These are phyloP conservation scores for Pogonocherus hispidulus DNA, from an alignment of 2,888 invertebrate species.

Conservation along the genomic window DNA sequence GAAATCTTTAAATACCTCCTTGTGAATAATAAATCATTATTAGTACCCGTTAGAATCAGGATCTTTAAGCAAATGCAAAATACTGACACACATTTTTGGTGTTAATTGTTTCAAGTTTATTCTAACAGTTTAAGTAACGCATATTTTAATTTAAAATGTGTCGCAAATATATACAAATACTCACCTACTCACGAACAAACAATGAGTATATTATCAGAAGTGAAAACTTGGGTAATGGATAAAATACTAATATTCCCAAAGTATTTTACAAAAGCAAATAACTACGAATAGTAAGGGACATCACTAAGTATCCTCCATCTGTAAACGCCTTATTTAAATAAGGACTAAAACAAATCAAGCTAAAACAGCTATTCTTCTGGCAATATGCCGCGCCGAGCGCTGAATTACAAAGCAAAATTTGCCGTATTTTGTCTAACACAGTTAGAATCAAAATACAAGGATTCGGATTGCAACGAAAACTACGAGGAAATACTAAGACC, in stretches of 20 bases:
- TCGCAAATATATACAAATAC: background rate
- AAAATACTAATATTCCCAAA: background rate
- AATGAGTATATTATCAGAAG: background rate
- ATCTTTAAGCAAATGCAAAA: background rate
- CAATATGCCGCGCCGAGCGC: no score
- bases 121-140: background rate
- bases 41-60: background rate
- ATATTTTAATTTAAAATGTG: background rate
- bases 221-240: background rate
- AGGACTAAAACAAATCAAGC: no score
- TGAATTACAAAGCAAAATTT: no score
- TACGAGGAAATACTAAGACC: no score
- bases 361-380: no score
- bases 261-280: no score
- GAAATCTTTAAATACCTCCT: background rate
- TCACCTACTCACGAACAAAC: background rate
- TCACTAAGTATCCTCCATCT: no score
- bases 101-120: background rate
- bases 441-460: no score
- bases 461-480: no score
- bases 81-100: slow-evolving; percentile 3
- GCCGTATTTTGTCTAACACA: no score
- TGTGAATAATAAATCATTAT: slow-evolving; percentile 7
- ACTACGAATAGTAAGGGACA: no score
- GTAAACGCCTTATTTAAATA: no score